These are phyloP conservation scores for Potorous gilbertii DNA, from an alignment of 2,797 vertebrate species.

Conservation along the genomic window DNA sequence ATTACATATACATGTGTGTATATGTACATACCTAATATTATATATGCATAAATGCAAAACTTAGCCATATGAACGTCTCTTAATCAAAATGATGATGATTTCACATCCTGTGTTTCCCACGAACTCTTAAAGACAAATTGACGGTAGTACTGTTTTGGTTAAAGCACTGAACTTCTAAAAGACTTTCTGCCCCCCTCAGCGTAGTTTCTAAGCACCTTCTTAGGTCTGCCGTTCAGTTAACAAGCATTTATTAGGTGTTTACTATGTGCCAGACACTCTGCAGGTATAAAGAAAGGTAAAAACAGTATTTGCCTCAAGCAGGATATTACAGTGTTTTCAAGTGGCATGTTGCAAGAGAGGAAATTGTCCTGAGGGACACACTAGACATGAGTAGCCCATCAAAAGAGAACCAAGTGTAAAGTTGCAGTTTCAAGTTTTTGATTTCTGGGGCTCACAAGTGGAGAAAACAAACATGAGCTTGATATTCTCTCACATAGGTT, in stretches of 20 bases:
- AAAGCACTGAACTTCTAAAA: constrained; percentile 40
- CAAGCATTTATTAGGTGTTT: not conserved
- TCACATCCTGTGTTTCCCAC: not conserved
- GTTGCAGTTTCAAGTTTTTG: constrained; percentile 45
- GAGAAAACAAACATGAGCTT: not conserved
- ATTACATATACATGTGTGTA: not conserved
- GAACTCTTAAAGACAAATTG: constrained; percentile 19
- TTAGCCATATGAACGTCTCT: not conserved
- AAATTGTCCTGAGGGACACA: constrained; percentile 45
- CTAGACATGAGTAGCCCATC: constrained; percentile 17
- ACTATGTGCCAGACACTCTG: not conserved
- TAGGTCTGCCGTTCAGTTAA: not conserved
- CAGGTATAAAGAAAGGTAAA: not conserved
- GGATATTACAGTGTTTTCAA: constrained; percentile 26
- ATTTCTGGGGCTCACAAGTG: not conserved
- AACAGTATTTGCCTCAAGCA: not conserved
- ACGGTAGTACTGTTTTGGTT: not conserved
- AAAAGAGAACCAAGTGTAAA: constrained; percentile 35
- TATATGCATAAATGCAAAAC: not conserved
- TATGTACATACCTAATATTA: not conserved
- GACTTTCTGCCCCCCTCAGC: not conserved
- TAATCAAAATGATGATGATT: not conserved
- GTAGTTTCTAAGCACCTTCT: constrained; percentile 36
- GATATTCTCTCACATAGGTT: not conserved
- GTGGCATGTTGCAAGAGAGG: constrained; percentile 21